Base-by-base conservation (phyloP, 2,113 vertebrate species). In the Stigmatopora argus region DNA sequence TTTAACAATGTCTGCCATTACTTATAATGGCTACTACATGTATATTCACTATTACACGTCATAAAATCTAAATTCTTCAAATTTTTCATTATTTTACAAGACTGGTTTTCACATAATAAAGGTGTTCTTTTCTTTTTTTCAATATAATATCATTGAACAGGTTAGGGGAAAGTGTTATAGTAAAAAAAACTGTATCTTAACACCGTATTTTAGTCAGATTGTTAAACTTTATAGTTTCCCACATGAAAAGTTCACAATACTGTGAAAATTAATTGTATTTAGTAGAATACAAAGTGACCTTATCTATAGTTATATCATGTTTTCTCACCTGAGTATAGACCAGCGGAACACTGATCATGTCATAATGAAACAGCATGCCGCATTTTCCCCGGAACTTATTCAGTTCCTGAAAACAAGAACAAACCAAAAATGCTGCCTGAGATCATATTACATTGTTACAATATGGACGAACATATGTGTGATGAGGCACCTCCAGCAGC, bases 311-410 rank as follows among this genome's bases (percentile, higher is more conserved):
- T 21, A 7, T 17, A 55, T 31, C 5, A n/a, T 56, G 12, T 15
- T 38, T 45, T 31, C 49, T 21, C 73, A 95, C 94, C 94, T 96
- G 94, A 15, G 94, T 96, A 81, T 96, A 96, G 59, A 96, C 94
- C 1, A 96, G 88, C 0, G 94, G 94, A 59, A 96, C 85, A 0
- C 94, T 96, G 86, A 96, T 93, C 94, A 94, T 95, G 84, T 96
- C 94, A 0, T 94, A 96, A 64, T 96, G 94, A 83, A 96, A 96
- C 61, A 96, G 86, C 92, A 94, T 92, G 47, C 94, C 93, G 77
- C 94, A 96, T 60, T 93, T 93, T 49, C 90, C 92, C 69, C 94
- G 88, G 81, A 95, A 96, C 0, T 44, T 62, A 51, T 94, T 95
- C 85, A 96, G 85, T 79, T 94, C 94, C 94, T 96, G 65, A 45